Evolutionary conservation across 2,888 invertebrate species (phyloP), one percentile per base, ranked within the genome.

Genomic region (Drosophila quinaria): DNA sequence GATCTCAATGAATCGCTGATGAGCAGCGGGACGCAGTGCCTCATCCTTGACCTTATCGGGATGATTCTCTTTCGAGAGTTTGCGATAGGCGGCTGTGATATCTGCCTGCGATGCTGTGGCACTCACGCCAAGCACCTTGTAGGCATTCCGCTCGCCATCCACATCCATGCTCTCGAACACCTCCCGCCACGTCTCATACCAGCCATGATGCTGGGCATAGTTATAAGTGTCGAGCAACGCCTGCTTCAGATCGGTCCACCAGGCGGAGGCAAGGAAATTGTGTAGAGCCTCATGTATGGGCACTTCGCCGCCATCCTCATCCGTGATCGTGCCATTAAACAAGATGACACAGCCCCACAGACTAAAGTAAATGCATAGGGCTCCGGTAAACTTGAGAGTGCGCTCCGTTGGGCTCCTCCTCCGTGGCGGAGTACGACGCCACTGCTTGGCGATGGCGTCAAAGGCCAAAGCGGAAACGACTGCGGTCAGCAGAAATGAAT

Each of bases 1-100:
- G 71, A 98, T 97, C 88, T 98, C 97, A 94, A 98, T 97, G 92
- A 98, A 98, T 58, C 94, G 95, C 78, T 97, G 96, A 90, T 98
- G 97, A 0, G 97, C 98, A 2, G 93, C 94, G 3, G 94, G 93
- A 44, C 96, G 95, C 64, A 94, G 94, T 1, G 94, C 93, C 3
- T 94, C 94, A 72, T 97, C 96, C 90, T 97, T 97, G 5, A 96
- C 96, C 92, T 97, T 97, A 90, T 99, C 98, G 0, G 98, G 98
- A 92, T 99, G 98, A 93, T 96, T 95, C 90, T 97, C 96, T 35
- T 96, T 95, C 0, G 97, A 97, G 1, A 98, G 93, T 31, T 95
- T 94, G 33, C 97, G 94, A 95, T 98, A 98, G 13, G 94, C 95
- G 0, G 96, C 92, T 0, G 97, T 97, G 22, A 98, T 97, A 92